phyloP scores from a whole-genome alignment of 2,888 invertebrate species.

The Caenorhabditis panamensis region DNA sequence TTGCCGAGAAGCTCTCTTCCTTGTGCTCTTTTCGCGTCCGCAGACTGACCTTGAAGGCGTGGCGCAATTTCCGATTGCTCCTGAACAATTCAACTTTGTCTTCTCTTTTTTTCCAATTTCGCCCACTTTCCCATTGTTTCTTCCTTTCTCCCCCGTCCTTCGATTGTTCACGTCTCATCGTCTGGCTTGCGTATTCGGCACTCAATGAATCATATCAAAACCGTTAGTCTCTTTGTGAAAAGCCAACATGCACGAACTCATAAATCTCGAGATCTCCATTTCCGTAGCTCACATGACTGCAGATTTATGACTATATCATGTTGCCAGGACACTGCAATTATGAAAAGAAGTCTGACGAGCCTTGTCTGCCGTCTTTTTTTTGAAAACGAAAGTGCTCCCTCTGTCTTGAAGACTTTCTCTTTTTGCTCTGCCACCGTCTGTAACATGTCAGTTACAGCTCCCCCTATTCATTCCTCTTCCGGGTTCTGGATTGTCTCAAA shows the following conservation, averaged over 20 bases:
- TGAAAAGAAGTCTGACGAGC: background rate
- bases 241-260: background rate
- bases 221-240: background rate
- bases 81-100: constrained; percentile 14
- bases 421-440: background rate
- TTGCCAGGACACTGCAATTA: constrained; percentile 41
- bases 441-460: constrained; percentile 12
- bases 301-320: constrained; percentile 20
- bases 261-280: constrained; percentile 6
- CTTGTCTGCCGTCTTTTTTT: background rate
- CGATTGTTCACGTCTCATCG: background rate
- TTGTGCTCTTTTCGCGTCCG: constrained; percentile 8
- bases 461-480: background rate
- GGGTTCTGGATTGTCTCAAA: background rate
- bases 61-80: constrained; percentile 19
- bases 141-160: constrained; percentile 1
- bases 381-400: background rate
- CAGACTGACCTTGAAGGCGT: constrained; percentile 4
- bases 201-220: constrained; percentile 29
- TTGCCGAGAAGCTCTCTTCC: background rate
- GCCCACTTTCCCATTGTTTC: background rate
- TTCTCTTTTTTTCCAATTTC: constrained; percentile 18
- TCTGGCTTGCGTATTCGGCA: background rate
- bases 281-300: constrained; percentile 6
- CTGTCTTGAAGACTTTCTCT: too few relatives aligned